Conservation (phyloP, 2,797 vertebrate genomes). For the Bothrops alternatus region DNA sequence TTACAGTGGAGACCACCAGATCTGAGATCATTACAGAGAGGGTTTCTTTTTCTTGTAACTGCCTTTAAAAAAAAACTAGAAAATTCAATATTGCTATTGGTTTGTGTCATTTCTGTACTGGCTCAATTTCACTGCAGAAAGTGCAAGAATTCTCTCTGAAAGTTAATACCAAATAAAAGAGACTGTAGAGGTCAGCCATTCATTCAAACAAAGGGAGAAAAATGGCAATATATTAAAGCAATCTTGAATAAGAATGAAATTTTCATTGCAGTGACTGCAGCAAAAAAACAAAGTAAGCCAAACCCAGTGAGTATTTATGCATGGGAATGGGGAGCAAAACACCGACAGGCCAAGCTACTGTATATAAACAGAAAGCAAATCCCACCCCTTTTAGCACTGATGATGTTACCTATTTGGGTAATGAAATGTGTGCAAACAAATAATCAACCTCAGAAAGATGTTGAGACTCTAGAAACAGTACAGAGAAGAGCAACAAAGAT, state of each 20-base stretch:
- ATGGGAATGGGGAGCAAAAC: neutral
- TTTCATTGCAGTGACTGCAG: neutral
- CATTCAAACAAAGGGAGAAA: neutral
- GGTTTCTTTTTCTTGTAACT: neutral
- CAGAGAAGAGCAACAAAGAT: too few relatives aligned
- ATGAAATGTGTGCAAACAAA: neutral
- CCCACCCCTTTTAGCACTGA: neutral
- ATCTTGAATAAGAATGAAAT: neutral
- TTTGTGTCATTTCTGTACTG: neutral
- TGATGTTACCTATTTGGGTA: neutral
- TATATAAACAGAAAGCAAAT: neutral
- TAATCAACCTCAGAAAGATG: neutral
- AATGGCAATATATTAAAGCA: neutral
- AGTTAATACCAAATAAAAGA: constrained; percentile 17
- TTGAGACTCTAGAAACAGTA: too few relatives aligned
- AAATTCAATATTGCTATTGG: neutral
- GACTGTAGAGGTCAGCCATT: neutral
- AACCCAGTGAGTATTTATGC: neutral
- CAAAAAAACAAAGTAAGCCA: neutral
- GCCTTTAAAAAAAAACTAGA: neutral
- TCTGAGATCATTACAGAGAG: neutral
- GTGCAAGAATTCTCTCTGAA: neutral
- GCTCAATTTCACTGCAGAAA: neutral
- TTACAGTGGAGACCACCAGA: neutral
- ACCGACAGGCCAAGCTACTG: neutral